A percentile compares a stretch with the other conserved stretches of the same genome.
Evolutionary conservation across 1,140 invertebrate species (phyloP).

Genomic region (Lerema accius): DNA sequence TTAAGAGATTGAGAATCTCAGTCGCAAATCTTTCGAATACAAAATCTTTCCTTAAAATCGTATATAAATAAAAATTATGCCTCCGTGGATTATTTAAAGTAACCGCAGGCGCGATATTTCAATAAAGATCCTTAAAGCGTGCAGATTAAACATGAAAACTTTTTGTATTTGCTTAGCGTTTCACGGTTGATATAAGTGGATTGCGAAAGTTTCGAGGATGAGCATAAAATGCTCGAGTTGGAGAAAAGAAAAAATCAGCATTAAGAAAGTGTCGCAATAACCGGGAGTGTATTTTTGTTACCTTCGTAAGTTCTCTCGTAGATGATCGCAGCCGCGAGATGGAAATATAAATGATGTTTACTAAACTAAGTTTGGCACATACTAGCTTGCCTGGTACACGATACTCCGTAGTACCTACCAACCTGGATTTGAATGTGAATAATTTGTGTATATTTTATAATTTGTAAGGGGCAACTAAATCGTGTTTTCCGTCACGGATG

Average conservation of each 20-base stretch:
- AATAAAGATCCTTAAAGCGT: constrained; percentile 77
- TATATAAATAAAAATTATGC: constrained; percentile 65
- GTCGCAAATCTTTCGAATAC: constrained; percentile 37
- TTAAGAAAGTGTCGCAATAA: constrained; percentile 76
- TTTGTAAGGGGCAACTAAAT: too few relatives aligned
- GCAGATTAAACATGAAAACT: constrained; percentile 78
- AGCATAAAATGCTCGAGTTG: constrained; percentile 76
- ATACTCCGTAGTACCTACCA: neutral
- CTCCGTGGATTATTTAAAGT: constrained; percentile 71
- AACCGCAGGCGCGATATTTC: constrained; percentile 63
- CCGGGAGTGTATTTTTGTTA: constrained; percentile 71
- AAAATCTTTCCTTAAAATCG: constrained; percentile 49
- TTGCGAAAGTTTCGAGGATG: constrained; percentile 80
- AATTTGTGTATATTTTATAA: too few relatives aligned
- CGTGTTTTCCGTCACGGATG: too few relatives aligned
- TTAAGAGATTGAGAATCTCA: constrained; percentile 32
- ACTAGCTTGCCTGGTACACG: neutral
- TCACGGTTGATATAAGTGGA: constrained; percentile 81
- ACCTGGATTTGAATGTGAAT: neutral
- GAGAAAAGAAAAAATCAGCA: constrained; percentile 72
- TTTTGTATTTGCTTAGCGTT: constrained; percentile 80
- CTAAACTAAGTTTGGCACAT: constrained; percentile 6
- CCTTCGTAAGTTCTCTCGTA: constrained; percentile 61
- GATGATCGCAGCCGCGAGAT: constrained; percentile 48
- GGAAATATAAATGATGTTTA: constrained; percentile 40